Conservation (phyloP, 2,113 vertebrate species). For the Chloroceryle aenea region DNA sequence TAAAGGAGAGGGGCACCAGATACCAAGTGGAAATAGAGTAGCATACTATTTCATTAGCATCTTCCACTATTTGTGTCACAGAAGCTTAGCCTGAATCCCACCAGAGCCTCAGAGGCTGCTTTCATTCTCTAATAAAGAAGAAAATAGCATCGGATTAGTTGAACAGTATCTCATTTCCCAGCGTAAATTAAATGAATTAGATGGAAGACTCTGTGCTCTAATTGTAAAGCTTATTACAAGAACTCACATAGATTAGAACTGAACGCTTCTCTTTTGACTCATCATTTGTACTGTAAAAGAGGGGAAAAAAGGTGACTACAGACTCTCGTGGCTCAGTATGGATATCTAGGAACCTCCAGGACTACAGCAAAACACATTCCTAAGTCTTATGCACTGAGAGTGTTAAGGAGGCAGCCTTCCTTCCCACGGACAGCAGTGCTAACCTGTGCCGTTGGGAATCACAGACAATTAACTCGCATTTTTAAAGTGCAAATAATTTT, state of each 20-base stretch:
- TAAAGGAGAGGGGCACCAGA: background rate
- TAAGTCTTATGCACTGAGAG: rapidly evolving
- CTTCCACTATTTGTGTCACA: slow-evolving; percentile 42
- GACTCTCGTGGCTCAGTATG: background rate
- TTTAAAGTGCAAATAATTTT: background rate
- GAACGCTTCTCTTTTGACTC: slow-evolving; percentile 32
- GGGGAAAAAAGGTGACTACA: background rate
- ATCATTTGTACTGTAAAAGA: background rate
- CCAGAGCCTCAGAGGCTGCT: slow-evolving; percentile 32
- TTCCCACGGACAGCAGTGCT: rapidly evolving
- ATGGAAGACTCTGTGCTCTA: slow-evolving; percentile 48
- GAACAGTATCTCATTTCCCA: slow-evolving; percentile 66
- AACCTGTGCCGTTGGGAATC: background rate
- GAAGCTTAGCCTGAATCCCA: slow-evolving; percentile 55
- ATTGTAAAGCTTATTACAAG: slow-evolving; percentile 67
- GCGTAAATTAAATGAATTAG: slow-evolving; percentile 71
- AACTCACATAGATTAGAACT: slow-evolving; percentile 38
- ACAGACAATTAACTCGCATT: background rate
- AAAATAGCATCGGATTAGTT: slow-evolving; percentile 53
- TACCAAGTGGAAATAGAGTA: background rate
- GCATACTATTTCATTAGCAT: slow-evolving; percentile 14
- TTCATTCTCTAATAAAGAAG: slow-evolving; percentile 55
- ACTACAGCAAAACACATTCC: background rate
- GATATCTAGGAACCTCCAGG: background rate
- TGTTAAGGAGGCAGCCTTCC: background rate